Conservation (phyloP, 1,140 invertebrate species). For the Limonius californicus region DNA sequence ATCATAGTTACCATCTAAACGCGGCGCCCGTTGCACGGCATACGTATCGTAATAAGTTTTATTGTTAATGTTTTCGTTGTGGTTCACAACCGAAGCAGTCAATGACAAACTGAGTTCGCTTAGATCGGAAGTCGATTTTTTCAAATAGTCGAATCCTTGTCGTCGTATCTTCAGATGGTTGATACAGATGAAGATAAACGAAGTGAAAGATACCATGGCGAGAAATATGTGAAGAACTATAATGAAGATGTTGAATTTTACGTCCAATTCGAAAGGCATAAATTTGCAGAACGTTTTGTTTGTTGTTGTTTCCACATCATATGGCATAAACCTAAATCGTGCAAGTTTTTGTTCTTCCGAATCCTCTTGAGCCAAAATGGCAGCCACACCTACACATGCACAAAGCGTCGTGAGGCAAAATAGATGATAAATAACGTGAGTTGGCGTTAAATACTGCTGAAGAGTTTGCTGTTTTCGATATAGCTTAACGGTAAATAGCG, state of each 20-base stretch:
- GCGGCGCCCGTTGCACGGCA: slow-evolving; percentile 33
- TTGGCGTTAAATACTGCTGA: slow-evolving; percentile 49
- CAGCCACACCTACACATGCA: slow-evolving; percentile 49
- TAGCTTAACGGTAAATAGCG: slow-evolving; percentile 48
- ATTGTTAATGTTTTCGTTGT: slow-evolving; percentile 25
- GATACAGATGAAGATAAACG: slow-evolving; percentile 37
- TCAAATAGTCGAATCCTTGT: slow-evolving; percentile 39
- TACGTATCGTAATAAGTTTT: slow-evolving; percentile 43
- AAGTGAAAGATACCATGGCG: slow-evolving; percentile 42
- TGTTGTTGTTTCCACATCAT: background rate
- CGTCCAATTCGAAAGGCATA: slow-evolving; percentile 49
- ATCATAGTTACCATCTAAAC: slow-evolving; percentile 20
- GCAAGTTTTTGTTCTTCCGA: background rate
- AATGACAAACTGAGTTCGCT: slow-evolving; percentile 37
- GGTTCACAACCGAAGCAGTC: slow-evolving; percentile 16
- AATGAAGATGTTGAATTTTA: slow-evolving; percentile 52
- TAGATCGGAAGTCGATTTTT: slow-evolving; percentile 43
- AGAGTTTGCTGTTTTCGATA: slow-evolving; percentile 51
- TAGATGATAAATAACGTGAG: slow-evolving; percentile 55
- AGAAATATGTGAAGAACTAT: slow-evolving; percentile 50
- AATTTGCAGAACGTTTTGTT: slow-evolving; percentile 41
- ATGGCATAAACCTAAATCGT: background rate
- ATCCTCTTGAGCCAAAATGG: slow-evolving; percentile 45
- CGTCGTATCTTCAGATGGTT: slow-evolving; percentile 30
- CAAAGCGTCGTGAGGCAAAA: slow-evolving; percentile 52